Conservation (phyloP, 2,797 vertebrate species). For the Coregonus sp. region DNA sequence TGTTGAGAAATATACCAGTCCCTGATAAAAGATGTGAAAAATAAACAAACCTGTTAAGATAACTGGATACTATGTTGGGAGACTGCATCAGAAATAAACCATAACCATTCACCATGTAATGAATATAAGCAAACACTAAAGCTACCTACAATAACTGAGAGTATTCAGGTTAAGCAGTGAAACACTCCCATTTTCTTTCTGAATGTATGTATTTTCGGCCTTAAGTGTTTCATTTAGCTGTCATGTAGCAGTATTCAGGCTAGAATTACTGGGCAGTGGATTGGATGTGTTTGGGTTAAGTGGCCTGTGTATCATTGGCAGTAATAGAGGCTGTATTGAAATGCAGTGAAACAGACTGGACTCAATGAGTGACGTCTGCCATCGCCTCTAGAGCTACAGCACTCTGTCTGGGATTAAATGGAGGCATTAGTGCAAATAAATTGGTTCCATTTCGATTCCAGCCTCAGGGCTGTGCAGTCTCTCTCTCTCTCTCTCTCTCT, state of each 20-base stretch:
- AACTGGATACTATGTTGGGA: neutral
- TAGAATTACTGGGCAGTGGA: neutral
- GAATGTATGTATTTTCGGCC: neutral
- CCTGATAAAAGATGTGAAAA: neutral
- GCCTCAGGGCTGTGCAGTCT: constrained; percentile 40
- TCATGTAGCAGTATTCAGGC: neutral
- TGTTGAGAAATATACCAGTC: neutral
- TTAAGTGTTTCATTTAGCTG: neutral
- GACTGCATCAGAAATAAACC: neutral
- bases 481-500: neutral
- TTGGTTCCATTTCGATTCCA: constrained; percentile 56
- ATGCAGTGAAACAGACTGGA: constrained; percentile 1
- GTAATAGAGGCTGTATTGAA: constrained; percentile 14
- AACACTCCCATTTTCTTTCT: neutral
- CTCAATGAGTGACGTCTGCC: neutral
- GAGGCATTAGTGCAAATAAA: constrained; percentile 61
- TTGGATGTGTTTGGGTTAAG: constrained; percentile 1
- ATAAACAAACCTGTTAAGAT: neutral
- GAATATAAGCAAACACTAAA: neutral
- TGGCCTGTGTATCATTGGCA: neutral
- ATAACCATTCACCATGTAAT: neutral
- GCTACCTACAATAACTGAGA: neutral
- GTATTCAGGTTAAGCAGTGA: neutral
- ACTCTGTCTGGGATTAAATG: constrained; percentile 58
- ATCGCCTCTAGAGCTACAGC: constrained; percentile 27